Base-by-base conservation (phyloP, 2,113 vertebrate species). In the Orthonyx spaldingii region DNA sequence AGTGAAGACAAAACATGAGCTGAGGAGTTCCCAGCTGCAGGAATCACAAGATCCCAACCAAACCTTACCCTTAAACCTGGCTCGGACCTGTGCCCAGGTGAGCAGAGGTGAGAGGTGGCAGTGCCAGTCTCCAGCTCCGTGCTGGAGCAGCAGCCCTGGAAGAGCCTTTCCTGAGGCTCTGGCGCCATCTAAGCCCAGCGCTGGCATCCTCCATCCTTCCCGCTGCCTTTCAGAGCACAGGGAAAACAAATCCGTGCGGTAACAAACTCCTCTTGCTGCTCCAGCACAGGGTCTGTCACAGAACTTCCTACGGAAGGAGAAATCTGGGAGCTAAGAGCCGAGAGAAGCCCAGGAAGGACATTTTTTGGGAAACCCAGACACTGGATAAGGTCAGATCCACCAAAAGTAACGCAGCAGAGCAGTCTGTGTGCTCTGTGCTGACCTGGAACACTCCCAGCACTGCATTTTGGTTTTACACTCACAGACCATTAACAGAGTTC, bases 1-100 rank as follows among this genome's bases (percentile, higher is more conserved):
- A 3, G 22, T 1, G 6, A 52, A 21, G 46, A 35, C 35, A 41
- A 55, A 71, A 37, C 8, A 3, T 0, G n/a, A 6, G 0, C 0
- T 5, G 35, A 47, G 8, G 16, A n/a, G 49, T 13, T 59, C 33
- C 47, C 70, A 46, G 49, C 44, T n/a, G 24, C 3, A 7, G 32
- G 61, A 63, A 39, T 59, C 4, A 1, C 4, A 1, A 35, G 23
- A 46, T 13, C 23, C 41, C 37, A 11, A 68, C 7, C 15, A 37
- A 66, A 69, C 1, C 0, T 18, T 2, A 1, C 0, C 0, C 33
- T 42, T 9, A 4, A 65, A 50, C 3, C 6, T 11, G 71, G 71
- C 49, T 71, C 47, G 3, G 27, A 20, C 2, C 74, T 4, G 71
- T 1, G 72, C 78, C 16, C 41, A 4, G 60, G 8, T 5, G 33